Percentiles rank a stretch among this genome's conserved stretches.
Conservation (phyloP, 2,797 vertebrate species). For the Sebastes dallii region DNA sequence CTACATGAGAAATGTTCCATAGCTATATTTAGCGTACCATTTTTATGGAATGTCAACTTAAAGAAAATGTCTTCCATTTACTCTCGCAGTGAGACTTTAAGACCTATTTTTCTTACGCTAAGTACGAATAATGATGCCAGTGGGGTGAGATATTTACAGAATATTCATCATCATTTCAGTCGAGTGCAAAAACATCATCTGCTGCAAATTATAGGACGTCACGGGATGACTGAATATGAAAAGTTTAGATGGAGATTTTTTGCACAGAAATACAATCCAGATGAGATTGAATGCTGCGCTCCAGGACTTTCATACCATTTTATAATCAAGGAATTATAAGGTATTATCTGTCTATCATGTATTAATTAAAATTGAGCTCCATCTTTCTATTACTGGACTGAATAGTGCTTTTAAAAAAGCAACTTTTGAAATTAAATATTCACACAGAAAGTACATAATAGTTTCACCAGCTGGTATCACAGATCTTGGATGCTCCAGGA, state of each 20-base stretch:
- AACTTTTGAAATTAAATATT: conserved; percentile 25
- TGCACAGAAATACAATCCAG: not conserved
- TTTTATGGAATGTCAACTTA: conserved; percentile 32
- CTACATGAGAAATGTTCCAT: not conserved
- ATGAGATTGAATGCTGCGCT: not conserved
- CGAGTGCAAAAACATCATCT: not conserved
- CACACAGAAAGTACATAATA: conserved; percentile 36
- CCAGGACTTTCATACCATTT: not conserved
- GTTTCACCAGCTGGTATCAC: conserved; percentile 51
- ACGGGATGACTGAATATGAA: not conserved
- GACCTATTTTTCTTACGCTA: not conserved
- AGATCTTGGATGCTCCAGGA: conserved; percentile 43
- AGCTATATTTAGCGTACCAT: conserved; percentile 32
- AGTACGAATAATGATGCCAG: not conserved
- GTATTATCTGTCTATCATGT: conserved; percentile 3
- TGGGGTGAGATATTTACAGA: not conserved
- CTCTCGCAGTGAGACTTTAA: not conserved
- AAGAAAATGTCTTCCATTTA: conserved; percentile 5
- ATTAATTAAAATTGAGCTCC: conserved; percentile 19
- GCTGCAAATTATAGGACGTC: not conserved
- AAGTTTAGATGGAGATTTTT: not conserved
- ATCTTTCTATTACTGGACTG: not conserved
- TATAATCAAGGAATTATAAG: not conserved
- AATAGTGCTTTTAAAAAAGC: conserved; percentile 16
- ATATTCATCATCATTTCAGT: not conserved